These are phyloP conservation scores for Odontamblyopus lacepedii DNA, from an alignment of 2,797 vertebrate species.

Conservation along the genomic window DNA sequence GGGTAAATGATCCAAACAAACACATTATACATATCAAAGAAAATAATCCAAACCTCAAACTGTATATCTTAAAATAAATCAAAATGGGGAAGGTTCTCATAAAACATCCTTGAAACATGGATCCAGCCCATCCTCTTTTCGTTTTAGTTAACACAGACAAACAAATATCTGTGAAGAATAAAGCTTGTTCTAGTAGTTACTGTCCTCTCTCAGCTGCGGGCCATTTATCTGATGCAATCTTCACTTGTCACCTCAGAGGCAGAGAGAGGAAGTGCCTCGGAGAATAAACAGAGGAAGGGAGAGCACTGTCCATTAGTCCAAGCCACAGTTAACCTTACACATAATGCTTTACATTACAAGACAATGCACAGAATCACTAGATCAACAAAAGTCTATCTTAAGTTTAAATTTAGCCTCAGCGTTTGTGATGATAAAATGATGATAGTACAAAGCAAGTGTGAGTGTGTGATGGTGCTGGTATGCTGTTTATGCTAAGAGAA, in stretches of 20 bases:
- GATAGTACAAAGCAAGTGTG: background rate
- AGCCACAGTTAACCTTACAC: background rate
- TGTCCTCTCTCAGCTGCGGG: background rate
- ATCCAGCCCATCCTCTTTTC: no score
- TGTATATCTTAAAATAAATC: background rate
- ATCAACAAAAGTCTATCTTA: background rate
- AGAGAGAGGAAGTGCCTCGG: background rate
- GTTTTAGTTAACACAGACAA: background rate
- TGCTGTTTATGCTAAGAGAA: conserved; percentile 14
- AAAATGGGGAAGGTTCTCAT: background rate
- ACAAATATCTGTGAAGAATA: conserved; percentile 3
- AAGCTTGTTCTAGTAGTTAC: conserved; percentile 7
- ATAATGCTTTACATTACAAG: background rate
- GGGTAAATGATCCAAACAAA: no score
- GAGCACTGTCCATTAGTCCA: conserved; percentile 11
- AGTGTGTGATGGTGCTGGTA: conserved; percentile 7
- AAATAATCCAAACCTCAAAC: background rate
- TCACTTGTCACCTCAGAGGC: conserved; percentile 3
- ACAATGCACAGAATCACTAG: background rate
- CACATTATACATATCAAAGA: no score
- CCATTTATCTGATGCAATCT: conserved; percentile 13
- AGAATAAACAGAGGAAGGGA: conserved; percentile 17
- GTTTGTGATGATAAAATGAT: background rate
- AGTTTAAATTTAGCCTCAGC: background rate
- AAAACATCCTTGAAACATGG: background rate